Base-by-base conservation (phyloP, 2,113 vertebrate species). In the Entosphenus tridentatus region DNA sequence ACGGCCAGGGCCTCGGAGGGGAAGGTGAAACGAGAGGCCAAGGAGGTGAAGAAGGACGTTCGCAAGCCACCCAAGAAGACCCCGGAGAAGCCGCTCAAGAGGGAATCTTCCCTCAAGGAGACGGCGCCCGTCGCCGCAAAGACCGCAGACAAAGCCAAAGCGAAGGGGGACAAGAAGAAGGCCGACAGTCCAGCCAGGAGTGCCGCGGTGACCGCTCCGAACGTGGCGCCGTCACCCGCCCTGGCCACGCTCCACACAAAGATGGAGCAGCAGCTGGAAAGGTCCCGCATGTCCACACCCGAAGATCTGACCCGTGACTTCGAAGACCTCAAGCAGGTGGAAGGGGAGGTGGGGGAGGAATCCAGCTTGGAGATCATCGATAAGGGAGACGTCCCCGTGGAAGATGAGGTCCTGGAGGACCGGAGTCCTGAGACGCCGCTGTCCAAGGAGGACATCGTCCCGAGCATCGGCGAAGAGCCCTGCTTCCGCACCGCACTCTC, bases 11-110 rank as follows among this genome's bases (percentile, higher is more conserved):
- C 0, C 10, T 69, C 2, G 82, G 85, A 75, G 58, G 67, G 67
- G 0, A 85, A 84, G 57, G 81, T 80, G 59, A 86, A 82, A 62
- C 79, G 78, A 72, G 69, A 56, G 4, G 3, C 71, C 16, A 83
- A 80, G 69, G 84, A 85, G 1, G 9, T 57, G 2, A 83, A 81
- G 71, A 84, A 76, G 72, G 2, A 71, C 5, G 39, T 65, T 11
- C 62, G 62, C n/a, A 65, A 65, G 62, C 8, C 74, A 11, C 67
- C 71, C 3, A 68, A 65, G 7, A 5, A 71, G 2, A 75, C 77
- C 2, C 57, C 57, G 2, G 79, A 71, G 9, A 87, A 80, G 71
- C 8, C 57, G 12, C 10, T 3, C 0, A 73, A 69, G 0, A 55
- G 56, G 3, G 57, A 80, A 73, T 70, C 75, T 39, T 39, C 39